phyloP scores from a whole-genome alignment of 1,140 invertebrate genomes.

The Aradophagus sp. region DNA sequence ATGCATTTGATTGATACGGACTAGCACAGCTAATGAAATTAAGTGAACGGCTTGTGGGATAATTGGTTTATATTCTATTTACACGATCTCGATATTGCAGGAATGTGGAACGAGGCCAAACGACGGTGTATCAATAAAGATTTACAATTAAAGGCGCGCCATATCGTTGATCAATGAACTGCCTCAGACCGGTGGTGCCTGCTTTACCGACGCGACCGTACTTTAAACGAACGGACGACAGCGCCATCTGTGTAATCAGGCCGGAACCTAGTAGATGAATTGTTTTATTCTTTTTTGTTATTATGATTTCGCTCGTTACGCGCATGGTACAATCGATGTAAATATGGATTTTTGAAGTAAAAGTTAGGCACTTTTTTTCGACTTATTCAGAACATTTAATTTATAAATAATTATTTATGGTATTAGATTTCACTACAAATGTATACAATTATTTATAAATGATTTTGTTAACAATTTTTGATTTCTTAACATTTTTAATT shows the following conservation, averaged over 20 bases:
- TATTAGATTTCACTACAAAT: too few relatives aligned
- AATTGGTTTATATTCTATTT: conserved; percentile 44
- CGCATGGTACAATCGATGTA: too few relatives aligned
- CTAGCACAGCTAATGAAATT: conserved; percentile 31
- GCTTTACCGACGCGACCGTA: conserved; percentile 30
- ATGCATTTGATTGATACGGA: conserved; percentile 16
- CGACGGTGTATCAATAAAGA: conserved; percentile 39
- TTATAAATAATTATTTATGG: too few relatives aligned
- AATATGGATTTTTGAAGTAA: too few relatives aligned
- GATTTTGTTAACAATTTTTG: too few relatives aligned
- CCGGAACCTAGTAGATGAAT: conserved; percentile 4
- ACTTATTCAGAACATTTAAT: too few relatives aligned
- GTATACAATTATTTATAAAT: too few relatives aligned
- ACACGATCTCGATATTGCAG: conserved; percentile 33
- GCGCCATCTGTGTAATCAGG: conserved; percentile 17
- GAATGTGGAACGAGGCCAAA: conserved; percentile 57
- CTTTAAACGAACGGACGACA: not conserved
- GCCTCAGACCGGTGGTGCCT: conserved; percentile 8
- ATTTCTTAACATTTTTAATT: too few relatives aligned
- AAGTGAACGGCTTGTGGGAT: conserved; percentile 27
- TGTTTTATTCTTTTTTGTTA: conserved; percentile 13
- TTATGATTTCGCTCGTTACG: not conserved
- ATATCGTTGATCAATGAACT: conserved; percentile 33
- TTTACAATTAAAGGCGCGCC: conserved; percentile 29
- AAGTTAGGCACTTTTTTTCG: too few relatives aligned